A percentile compares a stretch with the other conserved stretches of the same genome.
phyloP scores from a whole-genome alignment of 2,888 invertebrate species.

The Augiades crinisus region DNA sequence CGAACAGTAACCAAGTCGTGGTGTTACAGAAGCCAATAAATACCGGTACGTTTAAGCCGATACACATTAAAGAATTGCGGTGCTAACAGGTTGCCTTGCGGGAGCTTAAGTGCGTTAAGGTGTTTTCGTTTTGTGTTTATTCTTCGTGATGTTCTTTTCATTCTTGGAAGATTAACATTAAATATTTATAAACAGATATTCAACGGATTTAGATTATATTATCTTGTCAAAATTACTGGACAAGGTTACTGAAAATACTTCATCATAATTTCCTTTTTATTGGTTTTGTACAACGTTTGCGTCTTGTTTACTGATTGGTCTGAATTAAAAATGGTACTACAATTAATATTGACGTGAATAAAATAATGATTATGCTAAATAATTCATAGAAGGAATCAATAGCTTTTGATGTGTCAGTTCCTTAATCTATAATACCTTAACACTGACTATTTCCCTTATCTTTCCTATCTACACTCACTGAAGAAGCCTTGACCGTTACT shows the following conservation, averaged over 20 bases:
- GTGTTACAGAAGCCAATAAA: constrained; percentile 19
- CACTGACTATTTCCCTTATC: not conserved
- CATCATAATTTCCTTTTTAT: not conserved
- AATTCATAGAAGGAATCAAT: no score
- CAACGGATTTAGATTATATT: not conserved
- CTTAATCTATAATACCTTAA: no score
- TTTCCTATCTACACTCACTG: not conserved
- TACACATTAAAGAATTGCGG: constrained; percentile 18
- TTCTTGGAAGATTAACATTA: constrained; percentile 1
- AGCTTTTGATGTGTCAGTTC: no score
- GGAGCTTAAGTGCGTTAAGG: constrained; percentile 25
- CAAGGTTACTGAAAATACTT: not conserved
- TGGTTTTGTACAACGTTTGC: no score
- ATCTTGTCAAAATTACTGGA: not conserved
- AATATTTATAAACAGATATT: not conserved
- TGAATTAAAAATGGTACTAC: no score
- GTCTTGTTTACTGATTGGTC: no score
- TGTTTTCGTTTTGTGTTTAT: constrained; percentile 22
- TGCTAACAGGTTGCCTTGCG: constrained; percentile 24
- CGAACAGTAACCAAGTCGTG: constrained; percentile 1
- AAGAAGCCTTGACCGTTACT: constrained; percentile 11
- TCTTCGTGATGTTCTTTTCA: not conserved
- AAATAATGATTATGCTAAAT: no score
- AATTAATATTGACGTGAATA: no score
- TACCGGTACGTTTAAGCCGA: constrained; percentile 13